Base-by-base conservation (phyloP, 2,888 invertebrate genomes). In the Cryptus viduatorius region DNA sequence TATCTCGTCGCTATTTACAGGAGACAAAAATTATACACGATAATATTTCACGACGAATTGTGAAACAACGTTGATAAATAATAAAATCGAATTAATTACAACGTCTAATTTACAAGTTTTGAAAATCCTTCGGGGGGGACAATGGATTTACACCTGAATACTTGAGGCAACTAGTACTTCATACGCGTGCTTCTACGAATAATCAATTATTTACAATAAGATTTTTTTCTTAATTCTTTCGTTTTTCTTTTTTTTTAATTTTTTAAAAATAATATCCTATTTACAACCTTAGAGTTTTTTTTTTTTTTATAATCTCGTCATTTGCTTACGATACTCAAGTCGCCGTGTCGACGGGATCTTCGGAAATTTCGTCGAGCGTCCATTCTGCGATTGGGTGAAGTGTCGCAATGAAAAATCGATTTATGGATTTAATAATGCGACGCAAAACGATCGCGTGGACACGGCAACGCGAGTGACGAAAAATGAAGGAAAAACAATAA, bases 91-190 rank as follows among this genome's bases (percentile, higher is more conserved):
- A 59, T 46, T 76, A 42, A 59, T n/a, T 76, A 48, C 78, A 12
- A 50, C 87, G 86, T 86, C 88, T 89, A 89, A 89, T 87, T 82
- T 80, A 80, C 86, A 83, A 80, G 78, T 86, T 85, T 71, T 71
- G 84, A 83, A 89, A 89, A 89, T 89, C 87, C 88, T 88, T 87
- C 37, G 37, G 8, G 37, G 37, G 88, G 80, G 87, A 84, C 84
- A 84, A 37, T 77, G 72, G 69, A 75, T 77, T 37, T 85, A 82
- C 67, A 78, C 82, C 81, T 64, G 65, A 79, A 79, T 84, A 82
- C 78, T 37, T 75, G 80, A 79, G 75, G 64, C 68, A n/a, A 79
- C 79, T 83, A 85, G 82, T 85, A 79, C 82, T 83, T 85, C 83
- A 80, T 85, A 85, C 83, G 82, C 83, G 83, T 85, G 82, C 83